Evolutionary conservation across 2,113 vertebrate genomes (phyloP).

Genomic region (Callorhinus ursinus): DNA sequence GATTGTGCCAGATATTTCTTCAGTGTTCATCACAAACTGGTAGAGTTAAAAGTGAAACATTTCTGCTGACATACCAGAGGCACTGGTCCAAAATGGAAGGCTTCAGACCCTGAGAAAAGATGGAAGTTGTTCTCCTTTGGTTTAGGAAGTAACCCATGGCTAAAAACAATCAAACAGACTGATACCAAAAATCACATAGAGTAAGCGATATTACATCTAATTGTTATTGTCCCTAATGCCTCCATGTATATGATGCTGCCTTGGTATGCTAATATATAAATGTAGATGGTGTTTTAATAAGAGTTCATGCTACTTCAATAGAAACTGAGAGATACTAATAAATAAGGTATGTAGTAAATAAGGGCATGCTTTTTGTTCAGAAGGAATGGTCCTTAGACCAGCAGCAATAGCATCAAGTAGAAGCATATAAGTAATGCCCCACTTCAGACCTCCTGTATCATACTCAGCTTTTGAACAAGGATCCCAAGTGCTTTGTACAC

Average conservation of each 20-base stretch:
- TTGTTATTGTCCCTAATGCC: background rate
- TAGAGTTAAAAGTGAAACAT: background rate
- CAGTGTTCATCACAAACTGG: background rate
- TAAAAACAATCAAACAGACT: background rate
- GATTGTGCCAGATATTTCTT: background rate
- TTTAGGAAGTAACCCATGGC: background rate
- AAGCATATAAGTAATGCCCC: accelerated
- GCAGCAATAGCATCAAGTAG: background rate
- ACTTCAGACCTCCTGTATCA: accelerated
- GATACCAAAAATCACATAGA: background rate
- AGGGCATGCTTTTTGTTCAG: background rate
- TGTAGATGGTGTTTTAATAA: background rate
- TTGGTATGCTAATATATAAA: background rate
- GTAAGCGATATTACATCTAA: background rate
- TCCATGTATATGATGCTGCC: background rate
- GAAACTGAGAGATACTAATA: background rate
- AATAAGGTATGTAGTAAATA: background rate
- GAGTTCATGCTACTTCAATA: background rate
- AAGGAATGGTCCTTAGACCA: background rate
- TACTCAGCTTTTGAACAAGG: background rate
- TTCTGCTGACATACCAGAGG: background rate
- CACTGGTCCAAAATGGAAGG: background rate
- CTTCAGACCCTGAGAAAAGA: background rate
- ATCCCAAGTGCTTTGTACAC: background rate
- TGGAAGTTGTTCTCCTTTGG: background rate